Evolutionary conservation across 2,113 vertebrate genomes (phyloP).

Genomic region (Istiophorus platypterus): DNA sequence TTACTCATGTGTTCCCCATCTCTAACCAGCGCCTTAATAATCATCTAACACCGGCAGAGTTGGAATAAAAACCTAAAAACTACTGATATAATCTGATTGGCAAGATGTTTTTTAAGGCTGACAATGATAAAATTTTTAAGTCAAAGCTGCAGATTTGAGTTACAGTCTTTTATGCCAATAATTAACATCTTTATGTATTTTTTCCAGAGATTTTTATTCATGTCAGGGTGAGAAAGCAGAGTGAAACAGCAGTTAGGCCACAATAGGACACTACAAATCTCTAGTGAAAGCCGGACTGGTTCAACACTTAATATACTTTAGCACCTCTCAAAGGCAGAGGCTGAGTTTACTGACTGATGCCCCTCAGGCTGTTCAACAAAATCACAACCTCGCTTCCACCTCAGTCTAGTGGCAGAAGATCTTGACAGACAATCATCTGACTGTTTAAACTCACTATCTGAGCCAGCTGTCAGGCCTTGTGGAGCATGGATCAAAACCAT

Average conservation of each 20-base stretch:
- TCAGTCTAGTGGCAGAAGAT: slow-evolving; percentile 4
- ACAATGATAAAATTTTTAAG: slow-evolving; percentile 12
- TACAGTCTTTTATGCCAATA: slow-evolving; percentile 20
- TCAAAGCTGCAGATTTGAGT: slow-evolving; percentile 36
- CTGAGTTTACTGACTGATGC: slow-evolving; percentile 1
- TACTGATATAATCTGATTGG: slow-evolving; percentile 49
- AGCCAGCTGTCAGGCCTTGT: slow-evolving; percentile 24
- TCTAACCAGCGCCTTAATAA: neutral
- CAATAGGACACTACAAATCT: slow-evolving; percentile 18
- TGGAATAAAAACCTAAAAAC: slow-evolving; percentile 39
- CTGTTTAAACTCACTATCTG: slow-evolving; percentile 17
- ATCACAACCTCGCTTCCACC: slow-evolving; percentile 7
- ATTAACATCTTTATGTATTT: slow-evolving; percentile 18
- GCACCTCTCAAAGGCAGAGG: slow-evolving; percentile 47
- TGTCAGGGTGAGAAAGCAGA: slow-evolving; percentile 27
- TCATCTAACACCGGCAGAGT: slow-evolving; percentile 21
- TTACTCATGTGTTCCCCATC: slow-evolving; percentile 2
- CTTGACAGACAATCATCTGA: slow-evolving; percentile 7
- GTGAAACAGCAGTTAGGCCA: slow-evolving; percentile 44
- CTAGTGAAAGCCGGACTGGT: slow-evolving; percentile 37
- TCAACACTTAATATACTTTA: slow-evolving; percentile 16
- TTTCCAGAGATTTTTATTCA: slow-evolving; percentile 5
- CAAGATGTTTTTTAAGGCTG: slow-evolving; percentile 57
- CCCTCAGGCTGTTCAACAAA: slow-evolving; percentile 10
- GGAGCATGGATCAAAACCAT: slow-evolving; percentile 46